A percentile compares a stretch with the other conserved stretches of the same genome.
Conservation (phyloP, 2,113 vertebrate genomes). For the Cygnus atratus region DNA sequence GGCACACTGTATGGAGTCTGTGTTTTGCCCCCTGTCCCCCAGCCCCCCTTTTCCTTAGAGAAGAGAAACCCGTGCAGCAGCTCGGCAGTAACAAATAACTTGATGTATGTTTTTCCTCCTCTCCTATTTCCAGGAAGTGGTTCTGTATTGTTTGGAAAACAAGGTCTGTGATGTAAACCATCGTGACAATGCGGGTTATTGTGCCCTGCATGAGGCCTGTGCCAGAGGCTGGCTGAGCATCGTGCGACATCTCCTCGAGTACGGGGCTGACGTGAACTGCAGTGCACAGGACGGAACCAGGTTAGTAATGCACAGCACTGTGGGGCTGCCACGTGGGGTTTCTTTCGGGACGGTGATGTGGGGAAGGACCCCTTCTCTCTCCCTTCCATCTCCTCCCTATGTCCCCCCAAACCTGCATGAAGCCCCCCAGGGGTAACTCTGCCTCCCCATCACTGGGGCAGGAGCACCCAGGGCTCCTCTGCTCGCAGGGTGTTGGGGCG, state of each 20-base stretch:
- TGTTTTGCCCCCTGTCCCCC: rapidly evolving
- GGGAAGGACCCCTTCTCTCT: not conserved
- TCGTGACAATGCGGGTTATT: slow-evolving; percentile 92
- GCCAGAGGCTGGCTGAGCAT: slow-evolving; percentile 92
- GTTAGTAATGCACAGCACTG: slow-evolving; percentile 53
- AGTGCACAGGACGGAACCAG: slow-evolving; percentile 96
- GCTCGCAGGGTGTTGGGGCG: not conserved
- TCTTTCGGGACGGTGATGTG: not conserved
- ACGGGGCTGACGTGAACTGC: slow-evolving; percentile 95
- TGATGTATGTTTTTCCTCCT: not conserved
- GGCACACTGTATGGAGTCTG: not conserved
- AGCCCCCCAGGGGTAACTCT: not conserved
- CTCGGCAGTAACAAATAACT: not conserved
- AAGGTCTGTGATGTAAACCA: slow-evolving; percentile 94
- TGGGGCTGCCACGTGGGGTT: not conserved
- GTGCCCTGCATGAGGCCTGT: slow-evolving; percentile 92
- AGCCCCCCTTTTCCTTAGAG: rapidly evolving
- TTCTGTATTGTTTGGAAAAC: slow-evolving; percentile 91
- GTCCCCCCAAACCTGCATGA: rapidly evolving
- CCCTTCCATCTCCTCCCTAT: not conserved
- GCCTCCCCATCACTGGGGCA: rapidly evolving
- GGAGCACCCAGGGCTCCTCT: too few relatives aligned
- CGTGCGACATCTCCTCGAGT: slow-evolving; percentile 88
- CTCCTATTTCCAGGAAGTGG: slow-evolving; percentile 85
- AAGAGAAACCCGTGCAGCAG: not conserved